Evolutionary conservation across 2,888 invertebrate genomes (phyloP).

Genomic region (Heliconius charithonia): DNA sequence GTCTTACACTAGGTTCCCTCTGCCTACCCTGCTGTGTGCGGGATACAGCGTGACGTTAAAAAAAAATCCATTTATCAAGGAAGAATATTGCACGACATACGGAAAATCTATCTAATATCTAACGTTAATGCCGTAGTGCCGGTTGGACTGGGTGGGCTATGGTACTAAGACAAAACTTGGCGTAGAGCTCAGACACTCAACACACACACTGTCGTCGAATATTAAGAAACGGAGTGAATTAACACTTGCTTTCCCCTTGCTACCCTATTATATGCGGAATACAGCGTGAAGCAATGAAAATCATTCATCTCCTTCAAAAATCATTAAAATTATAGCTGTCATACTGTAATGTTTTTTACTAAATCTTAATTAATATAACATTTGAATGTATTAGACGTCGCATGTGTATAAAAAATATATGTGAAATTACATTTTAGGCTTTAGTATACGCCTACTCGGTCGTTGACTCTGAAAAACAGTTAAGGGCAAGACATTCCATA

Average conservation of each 20-base stretch:
- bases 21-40: no score
- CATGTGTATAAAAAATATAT: constrained; percentile 11
- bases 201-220: neutral
- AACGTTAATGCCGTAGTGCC: no score
- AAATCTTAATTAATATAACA: neutral
- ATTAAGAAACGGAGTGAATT: neutral
- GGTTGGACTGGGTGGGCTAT: neutral
- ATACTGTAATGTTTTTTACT: neutral
- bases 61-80: no score
- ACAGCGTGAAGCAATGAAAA: neutral
- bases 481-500: constrained; percentile 28
- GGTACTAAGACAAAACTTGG: neutral
- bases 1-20: no score
- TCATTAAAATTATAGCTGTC: neutral
- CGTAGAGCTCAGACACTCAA: neutral
- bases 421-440: constrained; percentile 21
- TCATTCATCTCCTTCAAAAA: neutral
- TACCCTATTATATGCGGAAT: neutral
- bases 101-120: no score
- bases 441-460: constrained; percentile 30
- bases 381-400: constrained; percentile 11
- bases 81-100: no score
- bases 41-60: no score
- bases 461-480: constrained; percentile 33
- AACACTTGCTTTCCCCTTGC: neutral